phyloP scores from a whole-genome alignment of 2,113 vertebrate genomes.

The Amia ocellicauda region DNA sequence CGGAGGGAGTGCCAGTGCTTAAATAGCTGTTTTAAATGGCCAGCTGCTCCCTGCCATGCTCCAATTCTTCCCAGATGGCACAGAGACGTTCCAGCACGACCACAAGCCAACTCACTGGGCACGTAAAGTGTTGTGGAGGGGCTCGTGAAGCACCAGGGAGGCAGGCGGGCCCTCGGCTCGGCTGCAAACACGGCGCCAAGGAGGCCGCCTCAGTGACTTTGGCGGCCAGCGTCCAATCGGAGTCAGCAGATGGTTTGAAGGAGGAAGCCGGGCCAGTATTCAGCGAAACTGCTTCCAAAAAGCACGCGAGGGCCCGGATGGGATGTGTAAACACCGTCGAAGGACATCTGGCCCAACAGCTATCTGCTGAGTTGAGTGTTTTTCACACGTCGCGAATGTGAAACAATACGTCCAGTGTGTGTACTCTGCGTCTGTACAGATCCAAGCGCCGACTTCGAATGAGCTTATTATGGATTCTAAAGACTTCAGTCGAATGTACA shows the following conservation, averaged over 20 bases:
- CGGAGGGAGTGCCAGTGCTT: constrained; percentile 61
- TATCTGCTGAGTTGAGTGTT: not conserved
- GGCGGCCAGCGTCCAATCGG: constrained; percentile 55
- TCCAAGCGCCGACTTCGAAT: too few relatives aligned
- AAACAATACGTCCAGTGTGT: not conserved
- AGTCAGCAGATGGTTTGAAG: constrained; percentile 62
- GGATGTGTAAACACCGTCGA: constrained; percentile 6
- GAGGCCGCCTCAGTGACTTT: constrained; percentile 35
- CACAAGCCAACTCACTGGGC: constrained; percentile 52
- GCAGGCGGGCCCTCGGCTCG: constrained; percentile 30
- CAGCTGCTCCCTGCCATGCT: constrained; percentile 73
- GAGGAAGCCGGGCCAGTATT: constrained; percentile 46
- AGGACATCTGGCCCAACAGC: constrained; percentile 20
- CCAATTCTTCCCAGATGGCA: constrained; percentile 72
- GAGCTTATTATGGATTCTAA: too few relatives aligned
- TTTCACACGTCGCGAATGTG: constrained; percentile 14
- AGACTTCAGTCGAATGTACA: too few relatives aligned
- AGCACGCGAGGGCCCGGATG: constrained; percentile 27
- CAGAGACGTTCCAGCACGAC: constrained; percentile 65
- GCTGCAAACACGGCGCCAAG: constrained; percentile 5
- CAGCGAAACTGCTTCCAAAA: constrained; percentile 29
- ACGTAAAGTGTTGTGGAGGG: constrained; percentile 65
- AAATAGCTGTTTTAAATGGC: constrained; percentile 67
- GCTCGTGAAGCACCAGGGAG: constrained; percentile 61
- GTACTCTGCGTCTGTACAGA: too few relatives aligned